These are phyloP conservation scores for Caloenas nicobarica DNA, from an alignment of 2,113 vertebrate genomes.

Conservation along the genomic window DNA sequence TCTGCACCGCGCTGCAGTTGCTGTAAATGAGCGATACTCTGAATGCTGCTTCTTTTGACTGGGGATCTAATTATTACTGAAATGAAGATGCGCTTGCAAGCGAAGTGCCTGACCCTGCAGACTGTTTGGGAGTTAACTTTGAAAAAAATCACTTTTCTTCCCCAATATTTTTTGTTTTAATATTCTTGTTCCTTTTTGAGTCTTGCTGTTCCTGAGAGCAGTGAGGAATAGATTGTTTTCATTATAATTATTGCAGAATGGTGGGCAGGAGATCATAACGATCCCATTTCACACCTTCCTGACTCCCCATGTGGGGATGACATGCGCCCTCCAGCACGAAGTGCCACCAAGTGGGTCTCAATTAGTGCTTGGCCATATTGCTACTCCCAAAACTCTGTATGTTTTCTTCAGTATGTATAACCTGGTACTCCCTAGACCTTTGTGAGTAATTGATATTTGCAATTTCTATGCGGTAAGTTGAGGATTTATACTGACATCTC, in stretches of 20 bases:
- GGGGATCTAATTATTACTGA: background rate
- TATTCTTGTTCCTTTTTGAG: background rate
- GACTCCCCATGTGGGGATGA: background rate
- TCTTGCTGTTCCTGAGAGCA: background rate
- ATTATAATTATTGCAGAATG: background rate
- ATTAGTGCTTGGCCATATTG: background rate
- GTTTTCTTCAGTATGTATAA: background rate
- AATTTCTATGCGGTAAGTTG: background rate
- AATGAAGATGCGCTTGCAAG: background rate
- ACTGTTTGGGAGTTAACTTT: background rate
- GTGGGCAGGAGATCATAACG: background rate
- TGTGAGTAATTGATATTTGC: background rate
- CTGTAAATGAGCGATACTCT: background rate
- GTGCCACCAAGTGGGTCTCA: background rate
- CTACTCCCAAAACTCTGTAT: background rate
- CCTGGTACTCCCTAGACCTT: background rate
- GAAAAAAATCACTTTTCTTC: background rate
- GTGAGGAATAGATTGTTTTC: background rate
- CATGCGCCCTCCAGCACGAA: background rate
- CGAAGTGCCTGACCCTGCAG: background rate
- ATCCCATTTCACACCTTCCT: conserved; percentile 13
- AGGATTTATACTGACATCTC: background rate
- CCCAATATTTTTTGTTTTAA: background rate
- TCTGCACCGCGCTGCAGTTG: background rate
- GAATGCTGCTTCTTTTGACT: background rate